A percentile compares a stretch with the other conserved stretches of the same genome.
Conservation (phyloP, 2,113 vertebrate genomes). For the Mustelus asterias region DNA sequence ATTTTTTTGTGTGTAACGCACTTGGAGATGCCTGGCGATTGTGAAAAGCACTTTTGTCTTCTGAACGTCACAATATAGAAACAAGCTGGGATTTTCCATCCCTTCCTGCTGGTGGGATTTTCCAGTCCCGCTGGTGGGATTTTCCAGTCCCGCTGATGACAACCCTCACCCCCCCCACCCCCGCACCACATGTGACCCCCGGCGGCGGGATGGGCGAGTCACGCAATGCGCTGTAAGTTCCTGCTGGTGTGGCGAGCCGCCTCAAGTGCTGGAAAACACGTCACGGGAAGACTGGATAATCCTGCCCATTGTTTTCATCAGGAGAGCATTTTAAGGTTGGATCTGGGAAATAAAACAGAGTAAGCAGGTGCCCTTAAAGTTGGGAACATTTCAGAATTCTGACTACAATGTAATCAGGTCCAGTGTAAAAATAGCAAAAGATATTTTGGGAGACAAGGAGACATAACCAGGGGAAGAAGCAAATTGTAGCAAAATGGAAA, state of each 20-base stretch:
- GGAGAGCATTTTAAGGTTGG: not conserved
- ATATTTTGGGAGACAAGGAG: not conserved
- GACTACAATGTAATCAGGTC: not conserved
- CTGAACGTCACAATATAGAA: not conserved
- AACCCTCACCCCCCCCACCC: too few relatives aligned
- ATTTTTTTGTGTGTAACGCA: not conserved
- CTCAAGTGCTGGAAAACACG: too few relatives aligned
- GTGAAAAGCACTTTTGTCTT: not conserved
- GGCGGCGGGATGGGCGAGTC: too few relatives aligned
- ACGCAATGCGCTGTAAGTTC: too few relatives aligned
- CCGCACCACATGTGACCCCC: too few relatives aligned
- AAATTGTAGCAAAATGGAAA: not conserved
- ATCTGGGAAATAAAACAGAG: not conserved
- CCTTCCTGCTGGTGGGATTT: too few relatives aligned
- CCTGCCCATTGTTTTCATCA: not conserved
- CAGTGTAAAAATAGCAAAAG: not conserved
- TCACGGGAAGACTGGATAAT: too few relatives aligned
- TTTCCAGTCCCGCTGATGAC: too few relatives aligned
- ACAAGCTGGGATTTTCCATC: not conserved
- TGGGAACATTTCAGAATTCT: not conserved
- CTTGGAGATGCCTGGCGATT: too few relatives aligned
- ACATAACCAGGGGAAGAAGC: not conserved
- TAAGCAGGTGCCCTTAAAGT: not conserved
- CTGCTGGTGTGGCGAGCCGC: too few relatives aligned
- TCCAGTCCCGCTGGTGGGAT: too few relatives aligned